Conservation (phyloP, 1,140 invertebrate species). For the Limonius californicus region DNA sequence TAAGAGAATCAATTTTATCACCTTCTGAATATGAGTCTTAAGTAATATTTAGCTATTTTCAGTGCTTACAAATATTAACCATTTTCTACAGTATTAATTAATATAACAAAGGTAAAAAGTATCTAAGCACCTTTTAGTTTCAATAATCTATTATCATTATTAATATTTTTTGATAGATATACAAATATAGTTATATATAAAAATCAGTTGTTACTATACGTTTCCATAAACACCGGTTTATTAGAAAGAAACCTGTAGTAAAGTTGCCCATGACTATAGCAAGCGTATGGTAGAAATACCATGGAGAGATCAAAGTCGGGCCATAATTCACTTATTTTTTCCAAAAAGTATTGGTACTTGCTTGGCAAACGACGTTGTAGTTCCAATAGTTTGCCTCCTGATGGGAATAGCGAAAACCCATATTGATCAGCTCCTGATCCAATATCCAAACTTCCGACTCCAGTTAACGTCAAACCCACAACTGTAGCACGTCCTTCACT, state of each 20-base stretch:
- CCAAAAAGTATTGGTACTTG: constrained; percentile 33
- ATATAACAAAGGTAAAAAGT: no score
- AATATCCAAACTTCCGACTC: not conserved
- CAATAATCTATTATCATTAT: no score
- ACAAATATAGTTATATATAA: no score
- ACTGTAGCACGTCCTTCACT: not conserved
- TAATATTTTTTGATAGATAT: no score
- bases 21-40: no score
- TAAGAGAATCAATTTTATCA: no score
- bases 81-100: no score
- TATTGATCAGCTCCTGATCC: not conserved
- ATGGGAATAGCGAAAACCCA: not conserved
- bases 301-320: constrained; percentile 34
- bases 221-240: constrained; percentile 16
- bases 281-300: constrained; percentile 35
- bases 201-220: constrained; percentile 18
- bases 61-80: no score
- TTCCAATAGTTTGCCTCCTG: constrained; percentile 6
- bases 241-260: constrained; percentile 29
- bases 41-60: no score
- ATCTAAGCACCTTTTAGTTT: no score
- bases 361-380: constrained; percentile 21
- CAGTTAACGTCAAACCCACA: no score
- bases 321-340: constrained; percentile 34
- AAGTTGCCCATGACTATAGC: constrained; percentile 35